Base-by-base conservation (phyloP, 2,113 vertebrate genomes). In the Scatophagus argus region DNA sequence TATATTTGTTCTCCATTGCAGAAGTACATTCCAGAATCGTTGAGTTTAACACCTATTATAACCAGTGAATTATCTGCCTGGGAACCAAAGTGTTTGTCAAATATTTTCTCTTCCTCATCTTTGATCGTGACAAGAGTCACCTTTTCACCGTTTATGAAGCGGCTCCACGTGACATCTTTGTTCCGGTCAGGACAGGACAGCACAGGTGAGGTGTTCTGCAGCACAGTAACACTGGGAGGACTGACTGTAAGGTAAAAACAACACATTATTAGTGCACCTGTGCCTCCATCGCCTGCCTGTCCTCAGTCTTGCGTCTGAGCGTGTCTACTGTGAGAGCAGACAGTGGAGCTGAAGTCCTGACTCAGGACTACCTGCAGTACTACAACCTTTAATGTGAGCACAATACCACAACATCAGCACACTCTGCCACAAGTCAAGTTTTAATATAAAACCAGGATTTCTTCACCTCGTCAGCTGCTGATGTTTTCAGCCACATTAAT, bases 181-280 rank as follows among this genome's bases (percentile, higher is more conserved):
- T 0, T 7, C 14, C 2, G n/a, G 3, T 21, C n/a, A 38, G 74
- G 61, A 73, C 87, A 88, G 13, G 10, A 36, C 7, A 88, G 66
- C 0, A 0, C 29, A 0, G 29, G 81, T 2, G 1, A 1, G 0
- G 9, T 0, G 16, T 8, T 12, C 41, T 36, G 16, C 46, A 0
- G 47, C 14, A 11, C 81, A 0, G 6, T 21, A 0, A 1, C 0
- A 3, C 0, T 0, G 0, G 0, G 1, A 1, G 1, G 0, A 0
- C 0, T 0, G 2, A n/a, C 74, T 83, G 74, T 25, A 8, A 61
- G 25, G n/a, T 17, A 29, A 44, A 64, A 76, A 39, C 12, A 64
- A 14, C 6, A 47, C n/a, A n/a, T n/a, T n/a, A 29, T 58, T 8
- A 21, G 8, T 47, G 2, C 17, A 3, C n/a, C 46, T 47, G 8